Evolutionary conservation across 2,888 invertebrate genomes (phyloP).

Genomic region (Himalopsyche tibetana): DNA sequence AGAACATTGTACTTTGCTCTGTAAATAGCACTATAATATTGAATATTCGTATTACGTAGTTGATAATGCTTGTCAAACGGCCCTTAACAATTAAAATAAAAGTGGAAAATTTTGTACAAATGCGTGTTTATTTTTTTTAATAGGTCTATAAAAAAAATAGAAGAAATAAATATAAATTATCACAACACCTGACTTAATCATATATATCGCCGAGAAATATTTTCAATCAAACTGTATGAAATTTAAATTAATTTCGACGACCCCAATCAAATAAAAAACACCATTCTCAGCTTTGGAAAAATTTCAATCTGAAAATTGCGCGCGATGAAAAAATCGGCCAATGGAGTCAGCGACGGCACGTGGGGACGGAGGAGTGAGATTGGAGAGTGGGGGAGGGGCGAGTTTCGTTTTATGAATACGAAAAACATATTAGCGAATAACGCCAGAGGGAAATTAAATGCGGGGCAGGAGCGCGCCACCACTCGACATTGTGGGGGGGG

Average conservation of each 20-base stretch:
- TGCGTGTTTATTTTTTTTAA: too few relatives aligned
- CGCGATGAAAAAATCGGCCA: not conserved
- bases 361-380: not conserved
- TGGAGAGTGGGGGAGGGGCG: not conserved
- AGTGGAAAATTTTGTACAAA: too few relatives aligned
- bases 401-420: slow-evolving; percentile 59
- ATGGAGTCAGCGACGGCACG: not conserved
- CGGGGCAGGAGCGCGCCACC: slow-evolving; percentile 50
- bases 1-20: too few relatives aligned
- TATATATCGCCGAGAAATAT: too few relatives aligned
- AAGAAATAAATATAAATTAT: too few relatives aligned
- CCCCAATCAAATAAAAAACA: slow-evolving; percentile 45
- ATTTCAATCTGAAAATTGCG: slow-evolving; percentile 23
- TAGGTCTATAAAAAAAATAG: too few relatives aligned
- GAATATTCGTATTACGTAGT: too few relatives aligned
- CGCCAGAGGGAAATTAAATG: slow-evolving; percentile 72
- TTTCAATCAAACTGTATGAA: not conserved
- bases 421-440: slow-evolving; percentile 72
- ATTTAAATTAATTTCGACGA: slow-evolving; percentile 25
- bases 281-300: not conserved
- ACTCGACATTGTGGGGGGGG: slow-evolving; percentile 41
- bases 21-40: too few relatives aligned
- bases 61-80: too few relatives aligned
- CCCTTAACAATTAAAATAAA: too few relatives aligned
- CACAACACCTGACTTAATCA: too few relatives aligned